Percentiles rank a stretch among this genome's conserved stretches.
Conservation (phyloP, 2,888 invertebrate genomes). For the Ptilodon capucinus region DNA sequence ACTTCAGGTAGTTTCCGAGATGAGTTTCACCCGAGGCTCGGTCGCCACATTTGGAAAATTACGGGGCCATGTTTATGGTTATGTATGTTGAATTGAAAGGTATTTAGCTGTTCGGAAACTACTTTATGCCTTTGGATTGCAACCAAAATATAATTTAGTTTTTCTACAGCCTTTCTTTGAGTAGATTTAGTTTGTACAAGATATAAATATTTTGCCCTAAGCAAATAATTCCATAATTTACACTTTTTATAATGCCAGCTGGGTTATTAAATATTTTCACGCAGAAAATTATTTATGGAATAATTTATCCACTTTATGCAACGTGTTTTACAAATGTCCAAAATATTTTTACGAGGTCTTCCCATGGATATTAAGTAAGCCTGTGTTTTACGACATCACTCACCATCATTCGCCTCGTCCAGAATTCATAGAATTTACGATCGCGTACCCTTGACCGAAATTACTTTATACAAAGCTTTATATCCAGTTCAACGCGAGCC, state of each 20-base stretch:
- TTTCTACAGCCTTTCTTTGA: too few relatives aligned
- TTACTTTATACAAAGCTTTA: slow-evolving; percentile 38
- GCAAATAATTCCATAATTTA: too few relatives aligned
- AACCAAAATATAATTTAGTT: too few relatives aligned
- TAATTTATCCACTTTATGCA: background rate
- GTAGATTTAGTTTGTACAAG: too few relatives aligned
- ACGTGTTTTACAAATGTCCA: background rate
- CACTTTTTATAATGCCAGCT: too few relatives aligned
- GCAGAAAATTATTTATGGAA: background rate
- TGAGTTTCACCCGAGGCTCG: slow-evolving; percentile 3
- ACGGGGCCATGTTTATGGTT: background rate
- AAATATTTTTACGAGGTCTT: slow-evolving; percentile 22
- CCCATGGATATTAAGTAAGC: slow-evolving; percentile 27
- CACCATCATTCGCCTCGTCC: slow-evolving; percentile 13
- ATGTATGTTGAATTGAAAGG: background rate
- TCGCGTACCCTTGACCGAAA: slow-evolving; percentile 46
- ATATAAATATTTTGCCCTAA: too few relatives aligned
- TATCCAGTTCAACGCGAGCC: slow-evolving; percentile 36
- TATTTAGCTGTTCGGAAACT: too few relatives aligned
- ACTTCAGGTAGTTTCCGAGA: slow-evolving; percentile 5
- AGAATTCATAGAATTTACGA: slow-evolving; percentile 31
- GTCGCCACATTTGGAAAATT: background rate
- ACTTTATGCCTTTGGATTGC: too few relatives aligned
- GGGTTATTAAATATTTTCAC: background rate
- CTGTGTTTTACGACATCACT: slow-evolving; percentile 26